Evolutionary conservation across 2,797 vertebrate species (phyloP).

Genomic region (Anabacerthia variegaticeps): DNA sequence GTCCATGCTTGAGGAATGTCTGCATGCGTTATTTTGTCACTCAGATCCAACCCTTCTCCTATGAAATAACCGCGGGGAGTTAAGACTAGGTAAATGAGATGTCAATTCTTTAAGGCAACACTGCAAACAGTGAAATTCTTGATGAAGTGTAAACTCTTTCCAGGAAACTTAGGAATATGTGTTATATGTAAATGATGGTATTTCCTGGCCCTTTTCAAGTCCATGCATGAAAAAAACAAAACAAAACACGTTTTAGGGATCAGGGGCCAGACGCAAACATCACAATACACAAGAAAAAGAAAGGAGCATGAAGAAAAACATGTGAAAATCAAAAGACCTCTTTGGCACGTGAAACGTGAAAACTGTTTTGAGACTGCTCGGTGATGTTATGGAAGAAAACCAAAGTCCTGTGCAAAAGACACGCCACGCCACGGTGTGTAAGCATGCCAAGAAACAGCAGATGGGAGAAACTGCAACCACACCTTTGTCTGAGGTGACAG

Average conservation of each 20-base stretch:
- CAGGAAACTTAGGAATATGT: slow-evolving; percentile 31
- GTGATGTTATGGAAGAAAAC: slow-evolving; percentile 47
- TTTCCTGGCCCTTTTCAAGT: slow-evolving; percentile 47
- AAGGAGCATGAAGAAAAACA: slow-evolving; percentile 47
- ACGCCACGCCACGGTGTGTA: background rate
- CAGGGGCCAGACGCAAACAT: slow-evolving; percentile 5
- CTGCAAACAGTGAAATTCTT: background rate
- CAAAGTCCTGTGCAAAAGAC: slow-evolving; percentile 38
- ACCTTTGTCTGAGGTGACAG: slow-evolving; percentile 11
- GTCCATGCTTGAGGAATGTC: slow-evolving; percentile 12
- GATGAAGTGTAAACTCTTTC: background rate
- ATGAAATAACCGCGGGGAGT: background rate
- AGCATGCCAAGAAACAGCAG: slow-evolving; percentile 16
- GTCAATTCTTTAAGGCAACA: background rate
- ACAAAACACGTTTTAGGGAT: background rate
- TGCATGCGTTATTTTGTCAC: background rate
- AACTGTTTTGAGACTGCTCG: background rate
- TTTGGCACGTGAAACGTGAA: background rate
- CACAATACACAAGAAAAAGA: slow-evolving; percentile 38
- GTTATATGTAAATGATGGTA: slow-evolving; percentile 33
- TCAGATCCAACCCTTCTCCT: background rate
- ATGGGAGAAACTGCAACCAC: slow-evolving; percentile 11
- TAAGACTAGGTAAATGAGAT: slow-evolving; percentile 1
- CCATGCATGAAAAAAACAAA: slow-evolving; percentile 59
- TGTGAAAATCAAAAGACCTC: background rate